Conservation (phyloP, 2,797 vertebrate species). For the Acanthurus leucopareius region DNA sequence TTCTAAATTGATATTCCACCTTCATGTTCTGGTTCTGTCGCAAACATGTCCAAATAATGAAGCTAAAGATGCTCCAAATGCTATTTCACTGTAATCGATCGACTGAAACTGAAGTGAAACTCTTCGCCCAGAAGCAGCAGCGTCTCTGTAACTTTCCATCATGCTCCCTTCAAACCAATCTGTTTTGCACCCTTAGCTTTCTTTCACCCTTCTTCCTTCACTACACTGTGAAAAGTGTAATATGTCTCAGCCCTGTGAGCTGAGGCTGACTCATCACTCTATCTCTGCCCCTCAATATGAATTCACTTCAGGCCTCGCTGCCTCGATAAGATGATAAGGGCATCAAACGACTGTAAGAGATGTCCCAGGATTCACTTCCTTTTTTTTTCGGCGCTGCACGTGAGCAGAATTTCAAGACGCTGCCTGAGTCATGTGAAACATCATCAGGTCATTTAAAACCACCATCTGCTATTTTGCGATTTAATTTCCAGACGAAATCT, state of each 20-base stretch:
- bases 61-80: neutral
- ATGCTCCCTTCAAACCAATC: slow-evolving; percentile 42
- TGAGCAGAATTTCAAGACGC: slow-evolving; percentile 38
- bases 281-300: slow-evolving; percentile 62
- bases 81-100: neutral
- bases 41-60: neutral
- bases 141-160: slow-evolving; percentile 33
- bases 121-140: slow-evolving; percentile 29
- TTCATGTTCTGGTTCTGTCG: neutral
- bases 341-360: slow-evolving; percentile 55
- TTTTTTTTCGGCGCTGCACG: slow-evolving; percentile 14
- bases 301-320: slow-evolving; percentile 63
- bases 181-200: slow-evolving; percentile 35
- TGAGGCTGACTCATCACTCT: slow-evolving; percentile 78
- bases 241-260: slow-evolving; percentile 62
- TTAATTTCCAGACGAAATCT: slow-evolving; percentile 8
- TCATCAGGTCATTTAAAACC: slow-evolving; percentile 15
- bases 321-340: slow-evolving; percentile 53
- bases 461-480: neutral
- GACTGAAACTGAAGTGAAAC: neutral
- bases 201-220: slow-evolving; percentile 24
- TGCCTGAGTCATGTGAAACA: slow-evolving; percentile 25
- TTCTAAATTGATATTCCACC: neutral
- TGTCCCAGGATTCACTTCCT: slow-evolving; percentile 54
- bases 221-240: slow-evolving; percentile 62